Evolutionary conservation across 2,797 vertebrate genomes (phyloP), one percentile per base, ranked within the genome.

Genomic region (Alca torda): DNA sequence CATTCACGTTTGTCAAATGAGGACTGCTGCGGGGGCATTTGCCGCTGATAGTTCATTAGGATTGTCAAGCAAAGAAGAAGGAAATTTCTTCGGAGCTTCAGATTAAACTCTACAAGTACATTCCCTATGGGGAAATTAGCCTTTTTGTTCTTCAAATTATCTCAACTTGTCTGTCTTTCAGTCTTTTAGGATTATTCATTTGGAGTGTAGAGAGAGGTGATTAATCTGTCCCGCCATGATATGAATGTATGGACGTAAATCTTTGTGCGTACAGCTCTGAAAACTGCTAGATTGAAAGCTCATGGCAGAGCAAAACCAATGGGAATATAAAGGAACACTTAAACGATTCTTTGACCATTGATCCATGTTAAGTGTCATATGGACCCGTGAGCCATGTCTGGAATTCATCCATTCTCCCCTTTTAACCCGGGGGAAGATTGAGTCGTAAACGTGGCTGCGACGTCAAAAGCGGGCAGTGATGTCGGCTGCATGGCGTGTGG

Each of bases 141-240:
- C 45, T 12, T 59, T 70, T 89, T 88, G 33, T 88, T 93, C 90
- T 89, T 94, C 64, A 92, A 41, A 64, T 91, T 92, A 84, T 59
- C 43, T 64, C 3, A 3, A 21, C 30, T 48, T 78, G 43, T 76
- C 77, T 84, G 53, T 89, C 87, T 72, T 75, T 85, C 45, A 75
- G 87, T 80, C 85, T 69, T 81, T 68, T 69, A 76, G 59, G 74
- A 73, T 75, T 46, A 43, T 50, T 89, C 15, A 41, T 70, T 93
- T 75, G 69, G 67, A 73, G 30, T 59, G 30, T 41, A 57, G 63
- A 43, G 31, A 53, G 33, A 67, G 43, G n/a, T 63, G 67, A 81
- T 91, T 79, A 81, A 77, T 82, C 77, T 56, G 63, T 64, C 69
- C 65, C 50, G 64, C 80, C n/a, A 25, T 26, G 63, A 85, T 91